Base-by-base conservation (phyloP, 2,797 vertebrate species). In the Scolopax rusticola region DNA sequence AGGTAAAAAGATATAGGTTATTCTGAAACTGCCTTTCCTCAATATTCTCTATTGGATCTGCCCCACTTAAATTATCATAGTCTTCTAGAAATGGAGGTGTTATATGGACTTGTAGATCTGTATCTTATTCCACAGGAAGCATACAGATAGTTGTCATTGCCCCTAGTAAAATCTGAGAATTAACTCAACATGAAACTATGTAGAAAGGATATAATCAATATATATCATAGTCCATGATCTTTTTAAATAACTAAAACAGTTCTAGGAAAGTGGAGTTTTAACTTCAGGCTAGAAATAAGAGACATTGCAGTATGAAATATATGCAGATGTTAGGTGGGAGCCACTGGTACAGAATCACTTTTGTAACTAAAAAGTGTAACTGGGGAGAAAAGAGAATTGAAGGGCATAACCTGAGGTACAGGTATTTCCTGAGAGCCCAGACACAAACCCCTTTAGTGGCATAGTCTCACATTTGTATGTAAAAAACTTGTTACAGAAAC, bases 221-320 rank as follows among this genome's bases (percentile, higher is more conserved):
- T 27, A 32, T 38, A 43, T 13, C 0, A 0, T n/a, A 4, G 1
- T 21, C 33, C 9, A 8, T 23, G 17, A 56, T 40, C 9, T 57
- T 84, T 69, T 63, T 11, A 69, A 71, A 67, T 41, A 57, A 4
- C 15, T 51, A 32, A 57, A 75, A 38, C 3, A 19, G 21, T 57
- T 50, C 12, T 45, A 19, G 15, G 15, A 27, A 71, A 84, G 6
- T 13, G 61, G 11, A 32, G 20, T 50, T 10, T 57, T 89, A 56
- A 11, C 4, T 11, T 73, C 73, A 48, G 17, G 2, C 8, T 50
- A 67, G 41, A 61, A 89, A 30, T 47, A 12, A 77, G 36, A 60
- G 11, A 28, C 8, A 60, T 54, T 76, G 60, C 28, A 24, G 20
- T 47, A 63, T 36, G 23, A 63, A 78, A 59, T 45, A 41, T 13